Evolutionary conservation across 2,797 vertebrate species (phyloP), one percentile per base, ranked within the genome.

Genomic region (Melopsittacus undulatus): DNA sequence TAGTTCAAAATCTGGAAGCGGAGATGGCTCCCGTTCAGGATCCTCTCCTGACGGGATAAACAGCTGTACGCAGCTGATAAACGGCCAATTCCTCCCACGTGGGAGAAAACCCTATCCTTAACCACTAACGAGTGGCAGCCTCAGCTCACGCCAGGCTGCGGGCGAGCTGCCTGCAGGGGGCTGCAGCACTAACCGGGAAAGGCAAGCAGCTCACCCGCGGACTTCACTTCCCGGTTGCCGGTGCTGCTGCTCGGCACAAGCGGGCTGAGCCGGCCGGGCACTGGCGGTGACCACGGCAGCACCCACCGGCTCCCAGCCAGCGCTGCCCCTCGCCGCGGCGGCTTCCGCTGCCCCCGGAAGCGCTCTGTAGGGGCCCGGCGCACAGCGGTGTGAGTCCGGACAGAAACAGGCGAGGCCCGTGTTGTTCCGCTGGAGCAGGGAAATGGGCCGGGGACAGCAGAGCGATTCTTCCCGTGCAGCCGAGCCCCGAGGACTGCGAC

Each of bases 41-140:
- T 32, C 32, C 5, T 9, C 49, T 61, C 38, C 38, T 19, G 54
- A 20, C 1, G 5, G 12, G 15, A 19, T 26, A 42, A 27, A 22
- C 0, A 18, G 8, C 57, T 36, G 30, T 48, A 6, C 5, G 6
- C 15, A 26, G 40, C 20, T 36, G 18, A 74, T 5, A 32, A 46
- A n/a, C 2, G 10, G n/a, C 9, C 19, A 9, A 2, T 10, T 42
- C 21, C 10, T 52, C 11, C 18, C 16, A 5, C 0, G 7, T 2
- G 7, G 26, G 13, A 45, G 17, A 48, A 54, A 49, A 12, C 4
- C 1, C 1, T 1, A 43, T 6, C 22, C 54, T 38, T 15, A 40
- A 40, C 7, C 5, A 0, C 0, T 27, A 36, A 13, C 4, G 23
- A 32, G 6, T 0, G 11, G 27, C 38, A 76, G 51, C 7, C 7